Percentiles rank a stretch among this genome's conserved stretches.
Conservation (phyloP, 2,113 vertebrate species). For the Sylvilagus bachmani region DNA sequence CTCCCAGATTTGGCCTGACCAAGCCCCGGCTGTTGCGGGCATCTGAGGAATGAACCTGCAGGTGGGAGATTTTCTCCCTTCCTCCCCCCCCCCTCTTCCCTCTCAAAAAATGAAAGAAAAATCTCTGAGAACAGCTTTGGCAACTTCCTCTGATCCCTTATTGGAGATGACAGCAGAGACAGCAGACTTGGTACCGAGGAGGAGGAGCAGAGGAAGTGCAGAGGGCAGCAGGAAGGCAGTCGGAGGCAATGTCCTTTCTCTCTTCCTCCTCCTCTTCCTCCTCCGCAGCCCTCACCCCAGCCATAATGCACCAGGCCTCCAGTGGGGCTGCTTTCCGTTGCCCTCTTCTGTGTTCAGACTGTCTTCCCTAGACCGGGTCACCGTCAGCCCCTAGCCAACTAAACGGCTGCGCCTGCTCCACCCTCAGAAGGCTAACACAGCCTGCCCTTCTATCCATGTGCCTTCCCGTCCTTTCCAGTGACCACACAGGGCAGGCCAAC, state of each 20-base stretch:
- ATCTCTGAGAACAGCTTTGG: neutral
- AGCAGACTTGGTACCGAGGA: neutral
- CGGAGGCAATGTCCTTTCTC: neutral
- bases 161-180: neutral
- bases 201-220: neutral
- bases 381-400: neutral
- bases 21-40: too few relatives aligned
- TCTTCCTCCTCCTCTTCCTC: neutral
- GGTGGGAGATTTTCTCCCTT: too few relatives aligned
- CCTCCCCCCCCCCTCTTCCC: too few relatives aligned
- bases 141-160: neutral
- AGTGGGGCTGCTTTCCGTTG: neutral
- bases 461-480: neutral
- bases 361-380: neutral
- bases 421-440: neutral
- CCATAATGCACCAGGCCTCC: too few relatives aligned
- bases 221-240: neutral
- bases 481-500: neutral
- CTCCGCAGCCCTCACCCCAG: neutral
- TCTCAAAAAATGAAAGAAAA: neutral
- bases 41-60: too few relatives aligned
- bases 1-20: too few relatives aligned
- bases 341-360: neutral
- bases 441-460: accelerated
- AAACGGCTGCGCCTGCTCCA: neutral